Evolutionary conservation across 2,113 vertebrate species (phyloP), one percentile per base, ranked within the genome.

Genomic region (Perca schrenkii): DNA sequence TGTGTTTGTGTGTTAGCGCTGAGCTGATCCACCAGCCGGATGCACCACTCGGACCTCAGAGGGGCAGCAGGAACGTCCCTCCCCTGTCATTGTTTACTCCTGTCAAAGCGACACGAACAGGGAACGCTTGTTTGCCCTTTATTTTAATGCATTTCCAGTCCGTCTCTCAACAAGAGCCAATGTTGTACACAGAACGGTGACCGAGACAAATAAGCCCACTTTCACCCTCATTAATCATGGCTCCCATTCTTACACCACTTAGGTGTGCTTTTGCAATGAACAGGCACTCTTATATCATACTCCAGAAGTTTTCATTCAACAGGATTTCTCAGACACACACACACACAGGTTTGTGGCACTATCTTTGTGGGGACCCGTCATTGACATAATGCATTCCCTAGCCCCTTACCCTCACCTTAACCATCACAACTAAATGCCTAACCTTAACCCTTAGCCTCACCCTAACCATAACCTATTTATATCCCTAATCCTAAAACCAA

Each of bases 151-250:
- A 21, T 62, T 70, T 77, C 75, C 57, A 70, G 36, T 61, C 54
- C 8, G 21, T 80, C 84, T 77, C 53, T 87, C 77, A 88, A 46
- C 79, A 22, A 3, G 15, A 78, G 40, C 43, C 57, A 49, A 22
- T 56, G 10, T 47, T n/a, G 54, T 54, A 34, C 60, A 74, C 53
- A 79, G 62, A 31, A 49, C 0, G 25, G 77, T 15, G 64, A 85
- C 31, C 0, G 5, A 34, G 61, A 74, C 11, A 12, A 70, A 70
- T 13, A 19, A 71, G 73, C 13, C 73, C 68, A 57, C 76, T 71
- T 61, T 87, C 64, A 52, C 50, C 72, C 79, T 83, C 80, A 69
- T 91, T 74, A 74, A 85, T 91, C 83, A 77, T 1, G 2, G 16
- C n/a, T 58, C 36, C 60, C 70, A 22, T 75, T 22, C 19, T 75